Conservation (phyloP, 2,888 invertebrate species). For the Platycheirus albimanus region DNA sequence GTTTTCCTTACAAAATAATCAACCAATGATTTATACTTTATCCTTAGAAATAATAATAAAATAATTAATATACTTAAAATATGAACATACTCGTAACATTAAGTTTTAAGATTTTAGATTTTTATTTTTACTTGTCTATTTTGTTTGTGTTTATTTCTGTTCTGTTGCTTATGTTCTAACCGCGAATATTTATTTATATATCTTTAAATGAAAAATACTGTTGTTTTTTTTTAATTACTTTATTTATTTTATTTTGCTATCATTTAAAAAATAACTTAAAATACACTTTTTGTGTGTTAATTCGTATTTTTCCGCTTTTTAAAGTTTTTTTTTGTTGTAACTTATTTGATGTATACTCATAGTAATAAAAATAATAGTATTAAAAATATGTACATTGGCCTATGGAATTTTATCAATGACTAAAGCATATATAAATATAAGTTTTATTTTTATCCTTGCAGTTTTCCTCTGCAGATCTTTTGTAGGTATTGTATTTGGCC, state of each 20-base stretch:
- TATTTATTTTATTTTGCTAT: conserved; percentile 8
- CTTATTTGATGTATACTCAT: conserved; percentile 4
- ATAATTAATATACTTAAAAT: too few species aligned
- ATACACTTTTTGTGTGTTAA: conserved; percentile 17
- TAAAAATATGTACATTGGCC: conserved; percentile 64
- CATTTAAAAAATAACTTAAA: conserved; percentile 29
- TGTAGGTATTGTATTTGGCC: too few species aligned
- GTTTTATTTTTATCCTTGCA: background rate
- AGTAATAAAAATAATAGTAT: background rate
- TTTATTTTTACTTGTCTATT: background rate
- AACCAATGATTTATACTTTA: too few species aligned
- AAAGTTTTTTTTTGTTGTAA: background rate
- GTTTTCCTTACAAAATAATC: too few species aligned
- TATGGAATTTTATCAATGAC: conserved; percentile 23
- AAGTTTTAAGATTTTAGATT: too few species aligned
- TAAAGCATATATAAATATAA: background rate
- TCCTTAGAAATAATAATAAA: too few species aligned
- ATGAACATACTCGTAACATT: too few species aligned
- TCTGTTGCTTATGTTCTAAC: conserved; percentile 18
- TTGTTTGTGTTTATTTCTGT: conserved; percentile 9
- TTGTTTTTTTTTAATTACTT: conserved; percentile 48
- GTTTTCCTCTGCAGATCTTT: background rate
- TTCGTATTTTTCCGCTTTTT: conserved; percentile 6
- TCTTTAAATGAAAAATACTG: conserved; percentile 61
- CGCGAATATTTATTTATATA: conserved; percentile 30